Evolutionary conservation across 2,797 vertebrate species (phyloP).

Genomic region (Gallinago solitaria): DNA sequence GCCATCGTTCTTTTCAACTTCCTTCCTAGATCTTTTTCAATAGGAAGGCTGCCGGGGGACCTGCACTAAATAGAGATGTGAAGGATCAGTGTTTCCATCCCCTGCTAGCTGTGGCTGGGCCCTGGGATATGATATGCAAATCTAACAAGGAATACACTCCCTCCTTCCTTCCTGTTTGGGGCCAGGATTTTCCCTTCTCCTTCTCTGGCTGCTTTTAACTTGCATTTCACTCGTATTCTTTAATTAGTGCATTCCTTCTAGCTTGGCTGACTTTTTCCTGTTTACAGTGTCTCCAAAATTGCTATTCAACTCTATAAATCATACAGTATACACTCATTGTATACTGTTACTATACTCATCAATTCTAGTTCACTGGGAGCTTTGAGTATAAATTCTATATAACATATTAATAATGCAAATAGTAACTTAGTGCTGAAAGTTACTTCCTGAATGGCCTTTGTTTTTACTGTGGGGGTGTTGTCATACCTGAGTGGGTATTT

Average conservation of each 20-base stretch:
- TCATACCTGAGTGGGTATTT: background rate
- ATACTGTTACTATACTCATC: background rate
- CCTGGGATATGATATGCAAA: constrained; percentile 57
- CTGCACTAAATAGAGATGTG: constrained; percentile 55
- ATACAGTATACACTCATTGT: background rate
- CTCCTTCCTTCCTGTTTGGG: constrained; percentile 52
- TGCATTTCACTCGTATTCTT: constrained; percentile 9
- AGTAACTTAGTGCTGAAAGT: background rate
- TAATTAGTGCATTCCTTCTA: constrained; percentile 57
- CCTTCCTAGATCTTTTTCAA: constrained; percentile 62
- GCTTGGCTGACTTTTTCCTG: constrained; percentile 49
- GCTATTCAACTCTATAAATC: background rate
- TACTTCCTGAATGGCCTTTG: background rate
- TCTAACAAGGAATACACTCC: background rate
- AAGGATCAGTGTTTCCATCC: constrained; percentile 33
- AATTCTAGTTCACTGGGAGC: background rate
- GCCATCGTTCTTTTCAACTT: constrained; percentile 43
- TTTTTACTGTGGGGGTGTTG: background rate
- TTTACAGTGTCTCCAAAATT: constrained; percentile 35
- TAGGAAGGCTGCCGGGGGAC: constrained; percentile 54
- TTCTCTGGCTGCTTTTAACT: constrained; percentile 36
- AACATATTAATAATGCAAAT: background rate
- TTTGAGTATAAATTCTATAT: background rate
- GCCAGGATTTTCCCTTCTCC: constrained; percentile 32
- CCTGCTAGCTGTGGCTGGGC: constrained; percentile 10